Evolutionary conservation across 2,888 invertebrate species (phyloP).

Genomic region (Allolobophora icterica): DNA sequence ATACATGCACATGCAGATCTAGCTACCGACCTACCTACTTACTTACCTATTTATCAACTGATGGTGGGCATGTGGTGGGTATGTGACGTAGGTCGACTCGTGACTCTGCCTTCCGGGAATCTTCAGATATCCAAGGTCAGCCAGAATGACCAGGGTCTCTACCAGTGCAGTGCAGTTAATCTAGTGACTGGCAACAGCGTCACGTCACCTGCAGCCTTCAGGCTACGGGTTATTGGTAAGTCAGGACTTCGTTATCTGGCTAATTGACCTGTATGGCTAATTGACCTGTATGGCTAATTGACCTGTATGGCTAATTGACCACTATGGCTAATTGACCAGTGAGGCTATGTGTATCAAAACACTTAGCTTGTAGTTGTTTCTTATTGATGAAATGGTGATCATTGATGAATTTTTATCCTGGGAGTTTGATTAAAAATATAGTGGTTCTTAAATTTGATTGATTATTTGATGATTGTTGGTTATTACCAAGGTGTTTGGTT

Average conservation of each 20-base stretch:
- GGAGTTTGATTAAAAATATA: background rate
- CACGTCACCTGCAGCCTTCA: slow-evolving; percentile 14
- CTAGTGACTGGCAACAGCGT: slow-evolving; percentile 30
- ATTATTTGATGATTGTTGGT: background rate
- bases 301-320: too few species aligned
- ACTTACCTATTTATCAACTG: too few species aligned
- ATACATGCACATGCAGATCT: background rate
- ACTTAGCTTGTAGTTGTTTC: background rate
- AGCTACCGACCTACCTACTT: background rate
- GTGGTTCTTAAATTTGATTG: background rate
- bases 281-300: too few species aligned
- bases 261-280: too few species aligned
- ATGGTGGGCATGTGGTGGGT: background rate
- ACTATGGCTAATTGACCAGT: too few species aligned
- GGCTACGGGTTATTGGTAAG: slow-evolving; percentile 31
- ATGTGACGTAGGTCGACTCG: background rate
- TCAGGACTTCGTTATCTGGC: background rate
- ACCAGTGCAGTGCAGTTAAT: slow-evolving; percentile 30
- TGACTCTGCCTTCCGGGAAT: slow-evolving; percentile 29
- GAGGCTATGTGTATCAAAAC: too few species aligned
- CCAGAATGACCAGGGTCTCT: slow-evolving; percentile 24
- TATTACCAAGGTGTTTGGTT: background rate
- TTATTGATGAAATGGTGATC: background rate
- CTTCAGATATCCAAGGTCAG: slow-evolving; percentile 32
- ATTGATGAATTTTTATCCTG: background rate